Conservation (phyloP, 2,797 vertebrate species). For the Melanotaenia nigrans region DNA sequence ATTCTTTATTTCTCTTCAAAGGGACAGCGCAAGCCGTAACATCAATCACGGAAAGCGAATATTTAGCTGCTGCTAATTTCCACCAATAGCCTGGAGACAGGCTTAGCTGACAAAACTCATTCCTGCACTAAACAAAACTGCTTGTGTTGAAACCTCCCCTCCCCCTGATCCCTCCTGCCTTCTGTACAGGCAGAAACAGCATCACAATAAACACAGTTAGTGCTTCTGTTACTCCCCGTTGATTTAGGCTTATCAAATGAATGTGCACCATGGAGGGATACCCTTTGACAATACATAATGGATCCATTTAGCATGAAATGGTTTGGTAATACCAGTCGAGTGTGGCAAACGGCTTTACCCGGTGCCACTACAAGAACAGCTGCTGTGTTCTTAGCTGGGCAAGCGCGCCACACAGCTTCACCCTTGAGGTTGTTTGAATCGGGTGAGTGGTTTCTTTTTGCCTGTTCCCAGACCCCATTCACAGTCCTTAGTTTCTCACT, state of each 20-base stretch:
- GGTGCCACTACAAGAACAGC: conserved; percentile 81
- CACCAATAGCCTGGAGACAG: conserved; percentile 86
- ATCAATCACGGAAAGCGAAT: conserved; percentile 86
- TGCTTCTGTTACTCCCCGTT: conserved; percentile 78
- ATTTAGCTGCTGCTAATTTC: conserved; percentile 86
- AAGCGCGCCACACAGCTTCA: conserved; percentile 72
- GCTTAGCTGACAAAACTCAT: conserved; percentile 87
- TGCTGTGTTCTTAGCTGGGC: conserved; percentile 79
- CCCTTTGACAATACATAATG: conserved; percentile 82
- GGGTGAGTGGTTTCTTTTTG: conserved; percentile 81
- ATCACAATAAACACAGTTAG: conserved; percentile 85
- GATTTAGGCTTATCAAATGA: conserved; percentile 84
- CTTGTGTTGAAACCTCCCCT: conserved; percentile 77
- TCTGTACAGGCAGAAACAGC: conserved; percentile 73
- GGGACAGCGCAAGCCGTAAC: conserved; percentile 83
- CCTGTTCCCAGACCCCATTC: conserved; percentile 78
- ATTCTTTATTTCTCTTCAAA: conserved; percentile 87
- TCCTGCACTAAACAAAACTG: conserved; percentile 83
- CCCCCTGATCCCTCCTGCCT: conserved; percentile 74
- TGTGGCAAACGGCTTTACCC: conserved; percentile 80
- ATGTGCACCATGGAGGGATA: conserved; percentile 79
- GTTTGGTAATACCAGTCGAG: conserved; percentile 83
- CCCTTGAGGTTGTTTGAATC: conserved; percentile 83
- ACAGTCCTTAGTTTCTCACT: conserved; percentile 71
- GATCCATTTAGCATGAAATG: conserved; percentile 82